Conservation (phyloP, 2,797 vertebrate genomes). For the Acanthiza pusilla region DNA sequence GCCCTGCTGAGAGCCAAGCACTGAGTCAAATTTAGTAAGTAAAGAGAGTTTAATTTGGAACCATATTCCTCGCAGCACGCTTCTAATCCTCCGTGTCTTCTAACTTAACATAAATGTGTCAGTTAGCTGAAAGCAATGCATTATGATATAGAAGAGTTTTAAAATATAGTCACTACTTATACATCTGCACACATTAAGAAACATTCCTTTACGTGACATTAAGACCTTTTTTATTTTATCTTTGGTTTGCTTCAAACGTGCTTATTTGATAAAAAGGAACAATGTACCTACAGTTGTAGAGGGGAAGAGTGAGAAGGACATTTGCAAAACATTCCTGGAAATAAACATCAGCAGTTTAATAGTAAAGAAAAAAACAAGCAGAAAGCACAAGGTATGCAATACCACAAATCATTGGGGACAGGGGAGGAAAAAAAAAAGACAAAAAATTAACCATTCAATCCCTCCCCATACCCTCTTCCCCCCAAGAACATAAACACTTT, state of each 20-base stretch:
- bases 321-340: constrained; percentile 90
- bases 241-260: constrained; percentile 77
- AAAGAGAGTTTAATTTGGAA: constrained; percentile 54
- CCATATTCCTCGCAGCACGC: constrained; percentile 11
- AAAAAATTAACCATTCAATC: constrained; percentile 47
- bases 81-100: constrained; percentile 69
- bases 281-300: constrained; percentile 92
- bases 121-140: constrained; percentile 72
- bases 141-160: constrained; percentile 62
- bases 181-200: constrained; percentile 65
- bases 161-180: constrained; percentile 66
- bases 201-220: constrained; percentile 74
- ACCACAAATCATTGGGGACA: constrained; percentile 19
- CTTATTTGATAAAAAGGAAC: constrained; percentile 86
- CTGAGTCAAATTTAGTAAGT: constrained; percentile 38
- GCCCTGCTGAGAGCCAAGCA: constrained; percentile 59
- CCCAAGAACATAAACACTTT: constrained; percentile 71
- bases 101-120: constrained; percentile 82
- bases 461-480: constrained; percentile 55
- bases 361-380: constrained; percentile 74
- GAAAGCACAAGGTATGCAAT: constrained; percentile 60
- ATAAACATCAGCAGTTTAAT: constrained; percentile 89
- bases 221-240: constrained; percentile 72
- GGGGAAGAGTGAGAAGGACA: constrained; percentile 85
- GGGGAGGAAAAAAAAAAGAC: neutral